These are phyloP conservation scores for Megalonaias nervosa DNA, from an alignment of 1,140 invertebrate genomes.

Conservation along the genomic window DNA sequence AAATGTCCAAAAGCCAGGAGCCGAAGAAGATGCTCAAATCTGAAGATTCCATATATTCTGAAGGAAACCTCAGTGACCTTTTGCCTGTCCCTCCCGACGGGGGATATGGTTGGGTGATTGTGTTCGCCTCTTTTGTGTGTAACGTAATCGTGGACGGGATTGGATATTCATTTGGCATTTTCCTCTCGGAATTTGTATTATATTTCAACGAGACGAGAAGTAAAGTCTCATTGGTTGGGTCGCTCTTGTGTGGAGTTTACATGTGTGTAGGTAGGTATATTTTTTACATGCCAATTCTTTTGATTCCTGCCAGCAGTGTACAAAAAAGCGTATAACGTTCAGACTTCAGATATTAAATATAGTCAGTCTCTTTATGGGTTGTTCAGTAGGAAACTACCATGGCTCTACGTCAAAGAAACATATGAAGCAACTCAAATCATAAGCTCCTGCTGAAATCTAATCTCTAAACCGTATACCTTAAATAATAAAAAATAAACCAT, in stretches of 20 bases:
- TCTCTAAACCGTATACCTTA: too few relatives aligned
- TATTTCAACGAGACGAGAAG: constrained; percentile 88
- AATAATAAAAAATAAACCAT: too few relatives aligned
- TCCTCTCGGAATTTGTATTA: constrained; percentile 88
- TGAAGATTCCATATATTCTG: constrained; percentile 32
- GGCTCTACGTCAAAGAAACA: too few relatives aligned
- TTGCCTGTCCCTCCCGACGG: constrained; percentile 81
- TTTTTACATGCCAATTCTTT: too few relatives aligned
- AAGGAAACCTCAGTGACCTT: constrained; percentile 45
- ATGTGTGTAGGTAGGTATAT: constrained; percentile 62
- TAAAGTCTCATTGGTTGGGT: constrained; percentile 91
- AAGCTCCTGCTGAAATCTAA: too few relatives aligned
- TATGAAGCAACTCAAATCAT: too few relatives aligned
- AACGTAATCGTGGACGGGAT: constrained; percentile 96
- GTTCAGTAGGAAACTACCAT: too few relatives aligned
- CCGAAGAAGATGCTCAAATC: constrained; percentile 26
- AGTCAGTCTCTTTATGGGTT: too few relatives aligned
- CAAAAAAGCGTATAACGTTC: too few relatives aligned
- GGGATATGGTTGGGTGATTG: constrained; percentile 84
- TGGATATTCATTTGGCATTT: constrained; percentile 92
- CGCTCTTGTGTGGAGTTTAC: constrained; percentile 66
- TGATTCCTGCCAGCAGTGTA: too few relatives aligned
- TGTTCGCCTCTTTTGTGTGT: constrained; percentile 88
- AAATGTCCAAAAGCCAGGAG: too few relatives aligned
- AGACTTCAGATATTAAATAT: too few relatives aligned